Percentiles rank a stretch among this genome's conserved stretches.
These are phyloP conservation scores for Procambarus virginalis DNA, from an alignment of 1,140 invertebrate species.

Conservation along the genomic window DNA sequence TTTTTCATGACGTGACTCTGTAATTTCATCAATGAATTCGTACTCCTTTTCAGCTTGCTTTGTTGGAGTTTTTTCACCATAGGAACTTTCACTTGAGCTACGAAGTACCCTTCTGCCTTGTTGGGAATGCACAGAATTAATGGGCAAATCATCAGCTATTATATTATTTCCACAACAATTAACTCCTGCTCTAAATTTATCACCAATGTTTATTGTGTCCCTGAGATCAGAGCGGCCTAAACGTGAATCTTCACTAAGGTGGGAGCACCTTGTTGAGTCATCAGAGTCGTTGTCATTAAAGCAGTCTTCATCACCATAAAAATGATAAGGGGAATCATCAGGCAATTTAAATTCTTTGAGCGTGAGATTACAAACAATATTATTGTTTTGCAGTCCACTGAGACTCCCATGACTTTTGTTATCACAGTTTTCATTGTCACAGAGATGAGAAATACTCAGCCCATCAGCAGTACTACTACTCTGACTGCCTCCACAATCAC, in stretches of 20 bases:
- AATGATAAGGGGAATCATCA: constrained; percentile 53
- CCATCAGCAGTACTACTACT: constrained; percentile 8
- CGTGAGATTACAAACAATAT: constrained; percentile 29
- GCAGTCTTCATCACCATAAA: constrained; percentile 46
- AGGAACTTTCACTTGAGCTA: constrained; percentile 67
- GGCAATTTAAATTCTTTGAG: constrained; percentile 57
- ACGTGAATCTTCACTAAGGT: constrained; percentile 57
- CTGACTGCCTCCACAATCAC: constrained; percentile 17
- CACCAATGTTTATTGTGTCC: constrained; percentile 28
- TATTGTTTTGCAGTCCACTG: constrained; percentile 6
- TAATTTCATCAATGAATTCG: constrained; percentile 86
- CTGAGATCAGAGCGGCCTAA: constrained; percentile 53
- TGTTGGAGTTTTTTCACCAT: constrained; percentile 44
- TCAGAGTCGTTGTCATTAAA: constrained; percentile 64
- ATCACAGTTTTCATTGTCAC: constrained; percentile 61
- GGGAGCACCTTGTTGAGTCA: constrained; percentile 61
- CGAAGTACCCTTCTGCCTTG: constrained; percentile 49
- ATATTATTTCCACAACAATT: constrained; percentile 18
- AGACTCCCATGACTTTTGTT: constrained; percentile 46
- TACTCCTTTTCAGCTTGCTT: constrained; percentile 81
- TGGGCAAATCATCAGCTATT: constrained; percentile 3
- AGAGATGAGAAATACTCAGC: constrained; percentile 31
- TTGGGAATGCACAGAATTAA: constrained; percentile 33
- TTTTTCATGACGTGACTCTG: constrained; percentile 80
- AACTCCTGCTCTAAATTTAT: constrained; percentile 20